Evolutionary conservation across 2,113 vertebrate genomes (phyloP).

Genomic region (Cichladusa arquata): DNA sequence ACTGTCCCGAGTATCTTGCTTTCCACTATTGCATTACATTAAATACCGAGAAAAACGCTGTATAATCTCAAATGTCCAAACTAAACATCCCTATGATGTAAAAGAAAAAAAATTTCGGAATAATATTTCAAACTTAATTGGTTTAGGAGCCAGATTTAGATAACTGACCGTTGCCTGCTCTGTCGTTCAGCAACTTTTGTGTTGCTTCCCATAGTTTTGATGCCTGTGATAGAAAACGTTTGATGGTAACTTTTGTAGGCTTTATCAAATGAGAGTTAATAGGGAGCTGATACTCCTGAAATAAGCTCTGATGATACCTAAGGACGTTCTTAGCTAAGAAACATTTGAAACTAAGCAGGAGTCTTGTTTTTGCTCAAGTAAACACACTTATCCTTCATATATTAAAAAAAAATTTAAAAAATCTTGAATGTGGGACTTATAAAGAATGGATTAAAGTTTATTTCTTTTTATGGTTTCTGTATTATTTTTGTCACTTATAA

Average conservation of each 20-base stretch:
- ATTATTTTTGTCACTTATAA: constrained; percentile 54
- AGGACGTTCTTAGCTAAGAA: constrained; percentile 24
- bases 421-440: constrained; percentile 9
- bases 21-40: constrained; percentile 46
- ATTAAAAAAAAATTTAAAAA: not conserved
- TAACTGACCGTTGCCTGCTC: constrained; percentile 51
- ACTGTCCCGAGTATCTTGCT: constrained; percentile 54
- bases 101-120: constrained; percentile 30
- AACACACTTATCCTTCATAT: constrained; percentile 30
- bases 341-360: constrained; percentile 50
- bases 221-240: constrained; percentile 16
- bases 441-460: constrained; percentile 56
- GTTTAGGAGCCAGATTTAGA: constrained; percentile 55
- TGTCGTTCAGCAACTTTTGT: constrained; percentile 66
- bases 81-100: constrained; percentile 32
- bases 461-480: constrained; percentile 49
- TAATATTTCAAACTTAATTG: constrained; percentile 67
- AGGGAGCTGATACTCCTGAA: constrained; percentile 39
- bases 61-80: constrained; percentile 8
- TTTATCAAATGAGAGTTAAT: constrained; percentile 41
- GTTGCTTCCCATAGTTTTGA: constrained; percentile 50
- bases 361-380: constrained; percentile 48
- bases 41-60: constrained; percentile 48
- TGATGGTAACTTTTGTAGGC: constrained; percentile 34
- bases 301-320: constrained; percentile 36